Percentiles rank a stretch among this genome's conserved stretches.
phyloP scores from a whole-genome alignment of 2,113 vertebrate species.

The Apodemus speciosus region DNA sequence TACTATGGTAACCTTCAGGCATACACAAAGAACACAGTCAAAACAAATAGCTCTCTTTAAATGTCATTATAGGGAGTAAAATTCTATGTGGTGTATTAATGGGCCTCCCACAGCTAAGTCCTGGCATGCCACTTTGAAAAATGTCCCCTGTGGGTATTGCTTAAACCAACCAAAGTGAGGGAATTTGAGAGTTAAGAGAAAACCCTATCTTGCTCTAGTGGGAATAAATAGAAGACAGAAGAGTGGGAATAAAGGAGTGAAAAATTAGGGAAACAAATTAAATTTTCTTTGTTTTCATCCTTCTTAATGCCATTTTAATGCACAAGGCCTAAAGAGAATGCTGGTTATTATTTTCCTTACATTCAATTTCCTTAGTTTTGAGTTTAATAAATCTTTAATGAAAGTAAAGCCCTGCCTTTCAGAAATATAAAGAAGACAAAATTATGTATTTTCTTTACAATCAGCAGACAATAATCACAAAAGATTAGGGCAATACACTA shows the following conservation, averaged over 20 bases:
- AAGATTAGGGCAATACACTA: slow-evolving; percentile 47
- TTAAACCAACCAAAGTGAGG: slow-evolving; percentile 82
- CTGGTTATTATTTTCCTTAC: slow-evolving; percentile 52
- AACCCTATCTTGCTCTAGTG: slow-evolving; percentile 60
- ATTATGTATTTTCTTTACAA: slow-evolving; percentile 42
- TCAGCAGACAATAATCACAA: slow-evolving; percentile 27
- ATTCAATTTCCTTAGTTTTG: slow-evolving; percentile 71
- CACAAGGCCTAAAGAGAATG: slow-evolving; percentile 62
- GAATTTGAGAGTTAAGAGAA: slow-evolving; percentile 81
- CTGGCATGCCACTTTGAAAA: slow-evolving; percentile 82
- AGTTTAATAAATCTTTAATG: slow-evolving; percentile 78
- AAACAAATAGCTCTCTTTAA: slow-evolving; percentile 83
- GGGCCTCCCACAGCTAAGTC: slow-evolving; percentile 82
- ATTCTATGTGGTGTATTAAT: slow-evolving; percentile 83
- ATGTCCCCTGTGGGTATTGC: slow-evolving; percentile 80
- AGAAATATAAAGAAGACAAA: slow-evolving; percentile 59
- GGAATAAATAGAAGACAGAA: slow-evolving; percentile 80
- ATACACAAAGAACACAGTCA: slow-evolving; percentile 80
- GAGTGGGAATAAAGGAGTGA: slow-evolving; percentile 74
- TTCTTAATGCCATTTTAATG: slow-evolving; percentile 78
- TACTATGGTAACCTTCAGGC: slow-evolving; percentile 80
- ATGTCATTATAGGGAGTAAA: slow-evolving; percentile 81
- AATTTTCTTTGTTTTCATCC: slow-evolving; percentile 76
- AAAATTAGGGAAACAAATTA: slow-evolving; percentile 74
- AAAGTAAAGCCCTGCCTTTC: slow-evolving; percentile 68